Percentiles rank a stretch among this genome's conserved stretches.
phyloP scores from a whole-genome alignment of 2,113 vertebrate species.

The Varanus salvator region DNA sequence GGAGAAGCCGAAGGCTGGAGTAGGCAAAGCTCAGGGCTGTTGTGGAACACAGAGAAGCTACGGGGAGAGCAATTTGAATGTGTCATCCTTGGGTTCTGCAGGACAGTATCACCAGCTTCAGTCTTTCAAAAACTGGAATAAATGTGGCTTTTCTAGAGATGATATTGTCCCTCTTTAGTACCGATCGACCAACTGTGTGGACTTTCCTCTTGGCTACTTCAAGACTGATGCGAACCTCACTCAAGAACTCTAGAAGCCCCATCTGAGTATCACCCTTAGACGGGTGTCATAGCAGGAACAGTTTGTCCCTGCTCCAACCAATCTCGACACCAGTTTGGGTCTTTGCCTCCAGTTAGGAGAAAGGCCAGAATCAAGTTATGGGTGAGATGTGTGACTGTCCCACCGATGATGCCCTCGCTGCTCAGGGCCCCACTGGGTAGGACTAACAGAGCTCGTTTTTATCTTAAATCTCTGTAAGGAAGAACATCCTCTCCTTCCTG shows the following conservation, averaged over 20 bases:
- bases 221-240: not conserved
- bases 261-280: not conserved
- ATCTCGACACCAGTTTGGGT: not conserved
- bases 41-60: not conserved
- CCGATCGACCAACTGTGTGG: not conserved
- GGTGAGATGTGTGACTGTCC: not conserved
- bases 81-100: not conserved
- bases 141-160: not conserved
- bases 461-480: not conserved
- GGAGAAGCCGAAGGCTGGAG: not conserved
- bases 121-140: not conserved
- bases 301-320: not conserved
- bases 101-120: not conserved
- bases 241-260: not conserved
- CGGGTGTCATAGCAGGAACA: not conserved
- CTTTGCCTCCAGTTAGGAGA: not conserved
- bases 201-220: not conserved
- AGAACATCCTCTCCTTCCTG: not conserved
- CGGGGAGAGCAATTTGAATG: not conserved
- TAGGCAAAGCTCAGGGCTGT: not conserved
- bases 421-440: not conserved
- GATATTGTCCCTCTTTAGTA: not conserved
- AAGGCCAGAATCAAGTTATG: not conserved
- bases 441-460: not conserved
- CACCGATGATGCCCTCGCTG: not conserved